Conservation (phyloP, 2,888 invertebrate genomes). For the Coremacera marginata region DNA sequence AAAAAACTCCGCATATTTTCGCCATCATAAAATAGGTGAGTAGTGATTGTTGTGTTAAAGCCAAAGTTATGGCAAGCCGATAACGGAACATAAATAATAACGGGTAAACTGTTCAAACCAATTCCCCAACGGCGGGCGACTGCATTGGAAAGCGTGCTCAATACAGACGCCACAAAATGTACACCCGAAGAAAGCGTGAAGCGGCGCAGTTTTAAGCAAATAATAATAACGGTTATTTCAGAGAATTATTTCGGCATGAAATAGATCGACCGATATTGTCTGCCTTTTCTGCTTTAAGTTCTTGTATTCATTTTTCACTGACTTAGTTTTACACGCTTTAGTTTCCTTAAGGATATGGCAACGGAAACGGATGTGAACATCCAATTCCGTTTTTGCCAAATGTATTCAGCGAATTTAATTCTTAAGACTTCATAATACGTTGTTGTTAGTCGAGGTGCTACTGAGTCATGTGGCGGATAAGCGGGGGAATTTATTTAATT, state of each 20-base stretch:
- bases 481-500: background rate
- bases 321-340: background rate
- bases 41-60: constrained; percentile 42
- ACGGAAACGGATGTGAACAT: too few species aligned
- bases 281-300: background rate
- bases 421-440: background rate
- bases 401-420: background rate
- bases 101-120: constrained; percentile 34
- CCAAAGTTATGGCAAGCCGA: constrained; percentile 61
- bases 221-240: too few species aligned
- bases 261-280: too few species aligned
- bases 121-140: background rate
- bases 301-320: background rate
- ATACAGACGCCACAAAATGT: background rate
- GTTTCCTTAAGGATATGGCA: background rate
- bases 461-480: too few species aligned
- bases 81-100: constrained; percentile 66
- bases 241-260: too few species aligned
- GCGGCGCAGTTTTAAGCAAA: background rate
- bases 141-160: background rate
- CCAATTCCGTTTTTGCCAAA: background rate
- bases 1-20: constrained; percentile 52
- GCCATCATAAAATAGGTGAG: constrained; percentile 63
- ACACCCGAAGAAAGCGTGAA: background rate
- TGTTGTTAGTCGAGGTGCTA: background rate